phyloP scores from a whole-genome alignment of 2,797 vertebrate species.

The Monodelphis domestica region DNA sequence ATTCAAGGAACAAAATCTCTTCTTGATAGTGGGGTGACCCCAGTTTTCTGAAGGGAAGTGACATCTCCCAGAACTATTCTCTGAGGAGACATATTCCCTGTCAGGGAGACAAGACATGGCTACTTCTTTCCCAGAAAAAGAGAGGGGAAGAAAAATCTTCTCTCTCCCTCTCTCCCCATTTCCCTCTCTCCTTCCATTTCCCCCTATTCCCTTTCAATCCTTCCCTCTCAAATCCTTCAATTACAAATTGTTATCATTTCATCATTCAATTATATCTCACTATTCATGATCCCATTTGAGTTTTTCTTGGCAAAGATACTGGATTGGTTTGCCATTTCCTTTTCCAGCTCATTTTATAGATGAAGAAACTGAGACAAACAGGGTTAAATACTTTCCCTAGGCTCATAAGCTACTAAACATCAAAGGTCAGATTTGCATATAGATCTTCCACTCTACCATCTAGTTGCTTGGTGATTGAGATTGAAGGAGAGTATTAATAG shows the following conservation, averaged over 20 bases:
- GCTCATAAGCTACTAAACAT: neutral
- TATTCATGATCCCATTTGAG: neutral
- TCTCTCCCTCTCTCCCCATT: too few relatives aligned
- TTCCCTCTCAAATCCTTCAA: too few relatives aligned
- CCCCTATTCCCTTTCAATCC: too few relatives aligned
- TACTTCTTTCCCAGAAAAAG: too few relatives aligned
- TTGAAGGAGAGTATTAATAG: neutral
- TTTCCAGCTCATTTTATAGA: neutral
- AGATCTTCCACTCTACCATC: neutral
- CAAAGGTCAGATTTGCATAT: neutral
- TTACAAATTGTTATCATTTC: neutral
- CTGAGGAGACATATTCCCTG: too few relatives aligned
- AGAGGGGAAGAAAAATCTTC: too few relatives aligned
- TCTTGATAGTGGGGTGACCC: too few relatives aligned
- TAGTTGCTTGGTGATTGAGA: neutral
- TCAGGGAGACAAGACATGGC: too few relatives aligned
- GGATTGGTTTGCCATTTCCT: neutral
- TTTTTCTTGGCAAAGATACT: neutral
- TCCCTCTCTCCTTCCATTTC: too few relatives aligned
- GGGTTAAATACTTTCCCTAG: neutral
- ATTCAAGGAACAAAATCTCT: too few relatives aligned
- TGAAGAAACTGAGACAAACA: neutral
- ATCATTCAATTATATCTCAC: neutral
- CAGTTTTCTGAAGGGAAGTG: too few relatives aligned
- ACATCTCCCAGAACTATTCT: too few relatives aligned